Conservation (phyloP, 2,888 invertebrate species). For the Ectemnius lituratus region DNA sequence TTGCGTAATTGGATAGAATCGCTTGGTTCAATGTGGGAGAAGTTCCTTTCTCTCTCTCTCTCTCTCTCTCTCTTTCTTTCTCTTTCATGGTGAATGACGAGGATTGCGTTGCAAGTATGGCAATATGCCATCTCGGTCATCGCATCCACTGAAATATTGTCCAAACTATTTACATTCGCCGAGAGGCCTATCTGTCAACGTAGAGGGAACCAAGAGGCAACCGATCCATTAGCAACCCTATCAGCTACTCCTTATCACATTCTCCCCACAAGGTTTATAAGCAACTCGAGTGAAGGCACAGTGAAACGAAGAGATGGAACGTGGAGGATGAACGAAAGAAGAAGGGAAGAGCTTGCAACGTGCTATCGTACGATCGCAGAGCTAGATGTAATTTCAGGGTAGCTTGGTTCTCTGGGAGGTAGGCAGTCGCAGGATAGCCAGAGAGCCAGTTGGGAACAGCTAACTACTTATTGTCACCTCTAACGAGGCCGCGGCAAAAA, state of each 20-base stretch:
- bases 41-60: too few species aligned
- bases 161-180: slow-evolving; percentile 1
- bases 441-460: slow-evolving; percentile 64
- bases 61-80: too few species aligned
- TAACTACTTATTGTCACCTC: slow-evolving; percentile 77
- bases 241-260: background rate
- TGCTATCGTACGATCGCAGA: slow-evolving; percentile 24
- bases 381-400: slow-evolving; percentile 40
- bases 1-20: slow-evolving; percentile 60
- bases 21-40: slow-evolving; percentile 40
- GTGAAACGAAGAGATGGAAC: too few species aligned
- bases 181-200: slow-evolving; percentile 1
- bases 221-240: slow-evolving; percentile 4
- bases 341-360: background rate
- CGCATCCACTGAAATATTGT: background rate
- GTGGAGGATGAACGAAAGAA: slow-evolving; percentile 13
- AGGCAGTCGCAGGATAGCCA: slow-evolving; percentile 54
- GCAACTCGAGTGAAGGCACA: slow-evolving; percentile 9
- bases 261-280: slow-evolving; percentile 1
- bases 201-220: background rate
- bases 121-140: background rate
- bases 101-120: background rate
- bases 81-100: too few species aligned
- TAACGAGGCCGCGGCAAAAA: slow-evolving; percentile 73
- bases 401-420: slow-evolving; percentile 36